phyloP scores from a whole-genome alignment of 2,888 invertebrate genomes.

The Eurois occulta region DNA sequence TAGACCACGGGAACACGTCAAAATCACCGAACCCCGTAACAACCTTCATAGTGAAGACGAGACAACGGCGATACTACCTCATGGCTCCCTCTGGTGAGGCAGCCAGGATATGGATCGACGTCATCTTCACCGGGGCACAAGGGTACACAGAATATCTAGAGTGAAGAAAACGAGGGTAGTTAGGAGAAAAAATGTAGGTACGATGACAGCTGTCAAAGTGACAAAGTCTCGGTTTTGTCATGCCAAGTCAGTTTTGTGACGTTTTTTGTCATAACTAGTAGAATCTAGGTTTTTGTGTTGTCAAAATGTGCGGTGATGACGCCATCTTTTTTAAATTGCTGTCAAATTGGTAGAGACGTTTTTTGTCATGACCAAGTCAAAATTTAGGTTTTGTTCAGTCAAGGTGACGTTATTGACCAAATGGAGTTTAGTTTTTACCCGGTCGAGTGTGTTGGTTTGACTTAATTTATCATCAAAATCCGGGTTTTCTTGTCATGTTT shows the following conservation, averaged over 20 bases:
- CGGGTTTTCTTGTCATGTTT: background rate
- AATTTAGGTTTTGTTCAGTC: background rate
- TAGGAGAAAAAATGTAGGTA: slow-evolving; percentile 19
- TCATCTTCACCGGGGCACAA: slow-evolving; percentile 97
- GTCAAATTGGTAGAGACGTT: background rate
- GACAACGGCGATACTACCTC: slow-evolving; percentile 96
- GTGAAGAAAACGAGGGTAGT: slow-evolving; percentile 59
- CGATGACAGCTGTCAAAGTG: slow-evolving; percentile 43
- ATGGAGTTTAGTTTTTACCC: background rate
- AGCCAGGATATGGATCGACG: slow-evolving; percentile 99
- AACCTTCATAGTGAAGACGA: slow-evolving; percentile 98
- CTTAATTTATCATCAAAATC: background rate
- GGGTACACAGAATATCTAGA: slow-evolving; percentile 92
- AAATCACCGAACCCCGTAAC: slow-evolving; percentile 97
- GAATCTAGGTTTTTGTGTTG: slow-evolving; percentile 7
- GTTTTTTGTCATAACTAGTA: slow-evolving; percentile 16
- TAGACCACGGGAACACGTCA: slow-evolving; percentile 97
- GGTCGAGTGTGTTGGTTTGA: background rate
- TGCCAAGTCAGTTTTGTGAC: background rate
- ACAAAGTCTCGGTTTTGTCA: background rate
- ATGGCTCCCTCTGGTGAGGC: slow-evolving; percentile 98
- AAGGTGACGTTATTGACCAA: background rate
- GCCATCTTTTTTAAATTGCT: background rate
- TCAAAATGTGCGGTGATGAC: background rate
- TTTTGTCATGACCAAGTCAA: background rate